Conservation (phyloP, 2,888 invertebrate genomes). For the Zootermopsis nevadensis region DNA sequence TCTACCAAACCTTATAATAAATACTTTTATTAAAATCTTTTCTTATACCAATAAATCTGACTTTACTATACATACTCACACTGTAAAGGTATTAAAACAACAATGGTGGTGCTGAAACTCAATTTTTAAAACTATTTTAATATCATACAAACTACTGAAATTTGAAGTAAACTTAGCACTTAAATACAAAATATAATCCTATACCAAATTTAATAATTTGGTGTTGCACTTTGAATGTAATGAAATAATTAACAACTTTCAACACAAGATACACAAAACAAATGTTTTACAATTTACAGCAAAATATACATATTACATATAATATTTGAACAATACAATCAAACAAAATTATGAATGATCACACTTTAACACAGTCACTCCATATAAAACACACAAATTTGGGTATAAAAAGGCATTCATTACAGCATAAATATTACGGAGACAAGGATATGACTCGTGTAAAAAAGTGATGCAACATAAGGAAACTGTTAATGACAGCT, state of each 20-base stretch:
- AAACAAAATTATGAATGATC: not conserved
- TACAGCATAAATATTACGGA: not conserved
- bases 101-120: not conserved
- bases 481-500: not conserved
- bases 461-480: not conserved
- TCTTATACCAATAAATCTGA: slow-evolving; percentile 11
- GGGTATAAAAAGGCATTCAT: not conserved
- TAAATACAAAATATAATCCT: slow-evolving; percentile 13
- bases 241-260: not conserved
- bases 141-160: not conserved
- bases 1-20: slow-evolving; percentile 17
- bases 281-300: slow-evolving; percentile 2
- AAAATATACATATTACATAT: not conserved
- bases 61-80: not conserved
- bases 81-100: not conserved
- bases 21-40: slow-evolving; percentile 10
- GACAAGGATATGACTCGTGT: not conserved
- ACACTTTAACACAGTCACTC: not conserved
- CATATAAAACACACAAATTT: not conserved
- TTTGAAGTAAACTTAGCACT: not conserved
- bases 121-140: not conserved
- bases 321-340: not conserved
- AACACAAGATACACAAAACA: not conserved
- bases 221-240: not conserved
- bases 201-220: not conserved